Base-by-base conservation (phyloP, 2,797 vertebrate genomes). In the Myotis pilosus region DNA sequence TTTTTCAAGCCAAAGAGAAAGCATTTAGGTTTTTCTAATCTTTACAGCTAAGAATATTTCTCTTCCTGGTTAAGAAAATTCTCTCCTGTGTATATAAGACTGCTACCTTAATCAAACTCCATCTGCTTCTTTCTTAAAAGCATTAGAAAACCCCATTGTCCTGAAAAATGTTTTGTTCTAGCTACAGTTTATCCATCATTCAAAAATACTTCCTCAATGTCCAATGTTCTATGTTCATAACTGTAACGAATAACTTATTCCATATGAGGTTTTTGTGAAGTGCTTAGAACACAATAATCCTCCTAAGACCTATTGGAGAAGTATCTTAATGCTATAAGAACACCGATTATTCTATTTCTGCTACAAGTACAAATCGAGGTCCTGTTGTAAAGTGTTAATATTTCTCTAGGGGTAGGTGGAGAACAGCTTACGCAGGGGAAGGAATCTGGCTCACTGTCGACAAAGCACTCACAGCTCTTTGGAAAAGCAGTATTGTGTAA, bases 1-100 rank as follows among this genome's bases (percentile, higher is more conserved):
- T 90, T 88, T 88, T 92, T 84, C 69, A 64, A 94, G 60, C 83
- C 82, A 41, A 72, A 79, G 47, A 96, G 13, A 83, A 85, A 94
- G n/a, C 23, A 83, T 71, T 69, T 93, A 64, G 36, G 49, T 76
- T 72, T 71, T 53, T n/a, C 66, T n/a, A 55, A 75, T 90, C 57
- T 68, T 41, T 44, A 76, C 30, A 92, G 22, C 49, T 68, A 25
- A 82, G 49, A 93, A n/a, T 47, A n/a, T 78, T 68, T 60, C n/a
- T 94, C 41, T 78, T 53, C 13, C 47, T 89, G 10, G 13, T 33
- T 79, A 20, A 41, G 53, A 72, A 79, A 78, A 64, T 60, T 68
- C 68, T 91, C 47, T 72, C 51, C 51, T 83, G 25, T 20, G 4
- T 81, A 13, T 25, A 66, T 20, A 89, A 62, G 69, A 20, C 41